Evolutionary conservation across 2,797 vertebrate species (phyloP).

Genomic region (Hozukius guyotensis): DNA sequence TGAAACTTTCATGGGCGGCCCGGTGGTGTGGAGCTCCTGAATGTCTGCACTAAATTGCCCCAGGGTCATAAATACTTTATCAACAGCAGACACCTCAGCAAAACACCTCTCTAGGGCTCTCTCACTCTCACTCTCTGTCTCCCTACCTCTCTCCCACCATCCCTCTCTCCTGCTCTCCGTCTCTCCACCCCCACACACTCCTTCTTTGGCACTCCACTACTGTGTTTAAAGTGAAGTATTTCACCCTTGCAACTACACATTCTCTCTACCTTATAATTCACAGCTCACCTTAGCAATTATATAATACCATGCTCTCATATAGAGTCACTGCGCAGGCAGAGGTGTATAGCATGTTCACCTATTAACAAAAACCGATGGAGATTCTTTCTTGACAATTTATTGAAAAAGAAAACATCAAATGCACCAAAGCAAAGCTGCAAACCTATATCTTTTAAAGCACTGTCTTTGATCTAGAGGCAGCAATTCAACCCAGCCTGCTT

Average conservation of each 20-base stretch:
- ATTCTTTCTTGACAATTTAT: background rate
- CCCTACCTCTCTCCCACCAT: background rate
- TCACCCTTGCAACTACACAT: slow-evolving; percentile 1
- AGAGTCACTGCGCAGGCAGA: background rate
- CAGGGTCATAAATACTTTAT: slow-evolving; percentile 77
- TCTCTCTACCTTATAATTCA: slow-evolving; percentile 1
- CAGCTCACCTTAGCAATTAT: slow-evolving; percentile 1
- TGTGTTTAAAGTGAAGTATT: slow-evolving; percentile 18
- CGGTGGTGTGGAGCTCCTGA: slow-evolving; percentile 52
- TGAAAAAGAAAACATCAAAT: background rate
- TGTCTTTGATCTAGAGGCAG: slow-evolving; percentile 35
- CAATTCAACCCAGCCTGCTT: slow-evolving; percentile 26
- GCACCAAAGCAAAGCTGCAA: slow-evolving; percentile 6
- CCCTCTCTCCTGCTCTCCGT: background rate
- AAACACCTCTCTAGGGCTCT: slow-evolving; percentile 58
- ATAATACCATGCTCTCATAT: background rate
- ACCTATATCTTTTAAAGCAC: background rate
- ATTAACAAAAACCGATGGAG: background rate
- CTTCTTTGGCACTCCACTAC: background rate
- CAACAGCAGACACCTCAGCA: slow-evolving; percentile 71
- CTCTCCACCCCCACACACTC: background rate
- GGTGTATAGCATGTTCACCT: background rate
- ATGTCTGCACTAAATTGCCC: slow-evolving; percentile 66
- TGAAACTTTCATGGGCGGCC: slow-evolving; percentile 71
- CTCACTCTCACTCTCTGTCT: slow-evolving; percentile 7